Evolutionary conservation across 1,140 invertebrate genomes (phyloP).

Genomic region (Leptinotarsa defecta): DNA sequence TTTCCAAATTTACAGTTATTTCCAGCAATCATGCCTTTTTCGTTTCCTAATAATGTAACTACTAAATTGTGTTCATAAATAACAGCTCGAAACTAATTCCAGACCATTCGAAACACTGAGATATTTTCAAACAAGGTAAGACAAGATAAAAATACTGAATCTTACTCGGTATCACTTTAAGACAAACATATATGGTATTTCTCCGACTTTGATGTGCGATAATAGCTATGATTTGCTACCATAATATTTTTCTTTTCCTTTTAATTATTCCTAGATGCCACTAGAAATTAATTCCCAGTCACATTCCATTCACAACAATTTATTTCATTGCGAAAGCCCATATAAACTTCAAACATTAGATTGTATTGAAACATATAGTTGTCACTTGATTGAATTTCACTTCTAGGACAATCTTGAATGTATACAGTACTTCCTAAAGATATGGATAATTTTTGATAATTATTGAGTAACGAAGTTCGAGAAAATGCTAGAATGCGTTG

Average conservation of each 20-base stretch:
- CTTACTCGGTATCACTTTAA: conserved; percentile 6
- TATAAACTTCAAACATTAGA: not conserved
- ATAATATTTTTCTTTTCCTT: not conserved
- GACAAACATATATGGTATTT: not conserved
- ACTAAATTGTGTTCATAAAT: conserved; percentile 1
- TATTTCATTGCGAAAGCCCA: not conserved
- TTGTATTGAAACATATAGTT: not conserved
- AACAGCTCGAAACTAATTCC: conserved; percentile 5
- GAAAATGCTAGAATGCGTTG: too few species aligned
- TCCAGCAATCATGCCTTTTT: conserved; percentile 1
- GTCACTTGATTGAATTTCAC: not conserved
- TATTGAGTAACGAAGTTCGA: too few species aligned
- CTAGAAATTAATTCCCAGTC: conserved; percentile 6
- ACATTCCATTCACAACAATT: conserved; percentile 6
- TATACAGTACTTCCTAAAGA: too few species aligned
- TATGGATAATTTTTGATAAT: too few species aligned
- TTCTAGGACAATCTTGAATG: too few species aligned
- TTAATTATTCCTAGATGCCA: conserved; percentile 3
- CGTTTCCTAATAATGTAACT: not conserved
- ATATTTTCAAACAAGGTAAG: not conserved
- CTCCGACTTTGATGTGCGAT: conserved; percentile 5
- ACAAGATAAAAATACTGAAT: conserved; percentile 3
- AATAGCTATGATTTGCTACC: not conserved
- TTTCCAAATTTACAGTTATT: not conserved
- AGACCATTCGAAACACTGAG: not conserved